Base-by-base conservation (phyloP, 1,140 invertebrate genomes). In the Drosophila persimilis region DNA sequence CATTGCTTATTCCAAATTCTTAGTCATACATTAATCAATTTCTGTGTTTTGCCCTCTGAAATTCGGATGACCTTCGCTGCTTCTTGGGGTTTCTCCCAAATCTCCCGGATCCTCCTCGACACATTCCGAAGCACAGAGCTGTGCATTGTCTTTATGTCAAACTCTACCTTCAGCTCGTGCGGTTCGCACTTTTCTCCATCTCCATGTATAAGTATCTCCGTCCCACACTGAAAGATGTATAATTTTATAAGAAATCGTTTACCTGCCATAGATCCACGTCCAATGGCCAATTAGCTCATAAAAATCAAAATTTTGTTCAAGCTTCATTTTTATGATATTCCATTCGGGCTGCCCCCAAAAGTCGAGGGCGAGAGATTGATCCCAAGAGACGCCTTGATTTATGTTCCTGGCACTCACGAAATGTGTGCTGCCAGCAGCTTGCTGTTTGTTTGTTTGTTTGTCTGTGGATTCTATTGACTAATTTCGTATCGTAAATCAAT, bases 401-500 rank as follows among this genome's bases (percentile, higher is more conserved):
- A 85, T 85, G 73, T 39, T 52, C 39, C 66, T 52, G 56, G 56
- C 63, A 56, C 71, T 64, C 48, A 46, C 15, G 45, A 39, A 11
- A 58, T 22, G 2, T 66, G 22, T 70, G 51, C 15, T 11, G 11
- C 8, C 60, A 63, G 52, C 65, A 39, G 50, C 22, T 45, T 13
- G 39, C 50, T 22, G 54, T 71, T 58, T 59, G 65, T 55, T 67
- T 67, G 31, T 2, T 29, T 15, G 52, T 44, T 41, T 55, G 45
- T 72, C 22, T 51, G 31, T 73, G 50, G 71, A 65, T 71, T 81
- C 62, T 86, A 75, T 77, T 85, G 85, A 80, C 77, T 85, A 85
- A 89, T 80, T 89, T 89, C 52, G 69, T 65, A 55, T 80, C 73
- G 63, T 88, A 88, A 88, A 88, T 88, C 83, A 88, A 88, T 88